phyloP scores from a whole-genome alignment of 2,888 invertebrate species.

The Imbricaverruca yamaguchii region DNA sequence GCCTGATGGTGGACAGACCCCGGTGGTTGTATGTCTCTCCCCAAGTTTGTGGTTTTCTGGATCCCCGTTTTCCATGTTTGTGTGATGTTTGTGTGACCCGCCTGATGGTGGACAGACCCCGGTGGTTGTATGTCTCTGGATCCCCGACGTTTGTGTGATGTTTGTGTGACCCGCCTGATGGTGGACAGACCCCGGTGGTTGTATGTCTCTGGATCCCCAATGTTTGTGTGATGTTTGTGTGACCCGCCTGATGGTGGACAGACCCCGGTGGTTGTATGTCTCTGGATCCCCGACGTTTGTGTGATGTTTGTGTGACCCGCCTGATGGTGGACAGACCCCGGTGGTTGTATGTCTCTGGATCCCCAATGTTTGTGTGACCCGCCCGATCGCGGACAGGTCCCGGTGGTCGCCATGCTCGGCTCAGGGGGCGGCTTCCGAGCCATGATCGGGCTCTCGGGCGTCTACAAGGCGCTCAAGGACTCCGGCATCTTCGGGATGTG shows the following conservation, averaged over 20 bases:
- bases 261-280: constrained; percentile 44
- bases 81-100: neutral
- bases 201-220: no score
- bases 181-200: constrained; percentile 42
- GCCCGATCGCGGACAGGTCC: constrained; percentile 38
- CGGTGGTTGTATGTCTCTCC: no score
- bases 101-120: constrained; percentile 39
- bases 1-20: constrained; percentile 38
- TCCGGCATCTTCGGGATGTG: constrained; percentile 41
- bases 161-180: neutral
- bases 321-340: constrained; percentile 39
- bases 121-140: constrained; percentile 36
- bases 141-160: no score
- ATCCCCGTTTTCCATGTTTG: no score
- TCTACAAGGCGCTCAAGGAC: constrained; percentile 42
- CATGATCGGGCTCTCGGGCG: constrained; percentile 43
- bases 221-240: neutral
- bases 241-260: constrained; percentile 32
- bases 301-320: neutral
- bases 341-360: constrained; percentile 26
- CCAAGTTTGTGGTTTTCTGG: no score
- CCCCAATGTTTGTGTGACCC: neutral
- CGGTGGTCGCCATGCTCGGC: constrained; percentile 43
- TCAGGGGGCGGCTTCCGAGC: constrained; percentile 47
- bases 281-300: no score